Percentiles rank a stretch among this genome's conserved stretches.
phyloP scores from a whole-genome alignment of 2,888 invertebrate genomes.

The Cerastis leucographa region DNA sequence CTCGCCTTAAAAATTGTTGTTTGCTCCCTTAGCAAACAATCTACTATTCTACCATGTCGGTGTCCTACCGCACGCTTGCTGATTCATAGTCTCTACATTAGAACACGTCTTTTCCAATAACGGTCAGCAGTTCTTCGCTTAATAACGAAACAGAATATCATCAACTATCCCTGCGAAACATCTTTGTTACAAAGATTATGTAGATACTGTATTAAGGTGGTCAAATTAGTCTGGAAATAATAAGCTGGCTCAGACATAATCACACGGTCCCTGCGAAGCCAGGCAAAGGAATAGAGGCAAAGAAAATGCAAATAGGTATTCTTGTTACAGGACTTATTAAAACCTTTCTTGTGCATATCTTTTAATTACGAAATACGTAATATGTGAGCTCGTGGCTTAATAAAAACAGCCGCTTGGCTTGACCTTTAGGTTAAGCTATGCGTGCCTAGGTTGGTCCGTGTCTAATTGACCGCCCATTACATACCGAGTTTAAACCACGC shows the following conservation, averaged over 20 bases:
- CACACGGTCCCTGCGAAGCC: neutral
- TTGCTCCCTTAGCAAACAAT: no score
- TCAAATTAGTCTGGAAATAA: conserved; percentile 3
- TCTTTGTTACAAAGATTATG: neutral
- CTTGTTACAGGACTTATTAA: conserved; percentile 10
- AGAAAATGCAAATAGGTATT: conserved; percentile 12
- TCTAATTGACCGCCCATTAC: neutral
- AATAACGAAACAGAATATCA: no score
- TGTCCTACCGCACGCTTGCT: neutral
- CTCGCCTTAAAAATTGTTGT: no score
- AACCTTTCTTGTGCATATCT: neutral
- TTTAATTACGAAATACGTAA: neutral
- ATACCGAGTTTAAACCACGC: neutral
- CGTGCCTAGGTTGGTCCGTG: neutral
- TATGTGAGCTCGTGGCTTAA: neutral
- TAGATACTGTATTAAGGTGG: neutral
- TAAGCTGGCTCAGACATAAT: conserved; percentile 27
- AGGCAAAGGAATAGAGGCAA: neutral
- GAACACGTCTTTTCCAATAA: neutral
- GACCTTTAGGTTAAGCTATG: neutral
- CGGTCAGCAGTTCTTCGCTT: neutral
- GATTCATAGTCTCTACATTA: neutral
- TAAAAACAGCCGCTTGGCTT: neutral
- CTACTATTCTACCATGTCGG: neutral
- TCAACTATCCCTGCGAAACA: neutral